These are phyloP conservation scores for Takifugu flavidus DNA, from an alignment of 2,113 vertebrate species.

Conservation along the genomic window DNA sequence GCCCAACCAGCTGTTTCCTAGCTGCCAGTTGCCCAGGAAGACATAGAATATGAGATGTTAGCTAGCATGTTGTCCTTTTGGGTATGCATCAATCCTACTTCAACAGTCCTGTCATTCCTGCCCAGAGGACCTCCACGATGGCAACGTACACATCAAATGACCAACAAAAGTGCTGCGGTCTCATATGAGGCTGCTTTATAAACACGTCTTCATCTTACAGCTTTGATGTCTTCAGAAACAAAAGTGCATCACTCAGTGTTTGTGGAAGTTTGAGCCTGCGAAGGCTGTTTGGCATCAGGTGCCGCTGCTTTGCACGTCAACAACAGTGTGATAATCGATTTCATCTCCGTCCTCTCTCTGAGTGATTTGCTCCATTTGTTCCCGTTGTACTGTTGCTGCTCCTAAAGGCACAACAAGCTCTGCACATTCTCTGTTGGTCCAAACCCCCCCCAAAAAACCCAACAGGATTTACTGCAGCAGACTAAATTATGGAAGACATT, in stretches of 20 bases:
- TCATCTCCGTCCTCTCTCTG: constrained; percentile 19
- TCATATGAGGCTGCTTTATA: not conserved
- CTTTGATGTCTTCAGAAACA: constrained; percentile 3
- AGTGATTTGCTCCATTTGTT: constrained; percentile 29
- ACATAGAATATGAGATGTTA: no score
- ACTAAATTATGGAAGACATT: no score
- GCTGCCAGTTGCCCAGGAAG: no score
- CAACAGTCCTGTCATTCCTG: no score
- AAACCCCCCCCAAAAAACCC: constrained; percentile 6
- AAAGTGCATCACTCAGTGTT: constrained; percentile 10
- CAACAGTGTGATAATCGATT: constrained; percentile 35
- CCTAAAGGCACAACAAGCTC: constrained; percentile 41
- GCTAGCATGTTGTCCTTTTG: not conserved
- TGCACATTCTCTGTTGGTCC: constrained; percentile 18
- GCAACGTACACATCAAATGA: not conserved
- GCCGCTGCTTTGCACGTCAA: not conserved
- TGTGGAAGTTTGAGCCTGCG: constrained; percentile 11
- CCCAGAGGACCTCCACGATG: constrained; percentile 10
- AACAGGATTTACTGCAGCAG: no score
- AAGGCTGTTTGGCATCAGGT: constrained; percentile 26
- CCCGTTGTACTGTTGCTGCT: constrained; percentile 47
- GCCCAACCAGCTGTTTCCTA: no score
- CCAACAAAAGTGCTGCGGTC: constrained; percentile 1
- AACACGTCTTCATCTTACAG: no score
- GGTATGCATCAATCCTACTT: not conserved